These are phyloP conservation scores for Cylloceria caligata DNA, from an alignment of 2,888 invertebrate species.

Conservation along the genomic window DNA sequence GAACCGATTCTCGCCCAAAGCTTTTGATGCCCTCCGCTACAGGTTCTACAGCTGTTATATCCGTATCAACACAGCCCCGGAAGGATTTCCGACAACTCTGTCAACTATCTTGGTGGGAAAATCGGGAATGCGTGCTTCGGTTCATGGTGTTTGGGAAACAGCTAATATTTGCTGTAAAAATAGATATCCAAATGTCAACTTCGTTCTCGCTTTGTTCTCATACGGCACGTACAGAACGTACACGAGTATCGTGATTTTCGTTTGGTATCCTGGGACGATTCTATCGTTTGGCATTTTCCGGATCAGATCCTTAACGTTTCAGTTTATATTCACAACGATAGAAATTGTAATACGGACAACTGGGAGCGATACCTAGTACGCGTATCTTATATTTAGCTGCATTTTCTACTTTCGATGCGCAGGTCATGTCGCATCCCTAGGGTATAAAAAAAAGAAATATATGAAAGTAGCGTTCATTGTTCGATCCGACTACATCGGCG, in stretches of 20 bases:
- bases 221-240: background rate
- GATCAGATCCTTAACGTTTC: background rate
- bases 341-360: background rate
- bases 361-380: background rate
- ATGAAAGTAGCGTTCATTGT: background rate
- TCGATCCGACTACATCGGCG: background rate
- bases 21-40: background rate
- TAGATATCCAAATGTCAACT: constrained; percentile 25
- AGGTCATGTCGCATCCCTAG: background rate
- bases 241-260: constrained; percentile 15
- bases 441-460: background rate
- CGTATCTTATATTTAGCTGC: background rate
- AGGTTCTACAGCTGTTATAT: background rate
- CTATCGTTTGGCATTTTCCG: background rate
- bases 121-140: constrained; percentile 18
- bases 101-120: constrained; percentile 9
- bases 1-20: constrained; percentile 1
- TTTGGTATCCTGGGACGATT: background rate
- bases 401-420: background rate
- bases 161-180: constrained; percentile 34
- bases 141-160: constrained; percentile 10
- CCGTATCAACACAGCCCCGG: background rate
- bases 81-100: constrained; percentile 13
- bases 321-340: background rate
- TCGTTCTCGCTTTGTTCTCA: constrained; percentile 12